A percentile compares a stretch with the other conserved stretches of the same genome.
phyloP scores from a whole-genome alignment of 2,888 invertebrate genomes.

The Lithophane leautieri region DNA sequence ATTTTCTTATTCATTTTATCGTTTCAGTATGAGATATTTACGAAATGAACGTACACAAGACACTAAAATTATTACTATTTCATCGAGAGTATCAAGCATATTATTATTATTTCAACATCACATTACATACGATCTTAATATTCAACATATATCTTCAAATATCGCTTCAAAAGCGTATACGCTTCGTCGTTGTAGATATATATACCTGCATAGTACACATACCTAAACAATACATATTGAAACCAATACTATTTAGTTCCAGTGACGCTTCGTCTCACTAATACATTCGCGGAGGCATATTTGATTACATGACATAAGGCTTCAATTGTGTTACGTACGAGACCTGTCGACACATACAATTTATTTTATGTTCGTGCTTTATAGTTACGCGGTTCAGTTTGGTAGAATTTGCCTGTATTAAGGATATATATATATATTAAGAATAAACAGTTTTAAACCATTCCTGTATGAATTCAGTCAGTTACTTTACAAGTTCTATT shows the following conservation, averaged over 20 bases:
- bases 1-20: not conserved
- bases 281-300: conserved; percentile 55
- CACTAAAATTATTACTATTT: not conserved
- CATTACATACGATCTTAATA: conserved; percentile 21
- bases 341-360: conserved; percentile 23
- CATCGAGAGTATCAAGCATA: not conserved
- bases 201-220: conserved; percentile 3
- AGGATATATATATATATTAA: too few species aligned
- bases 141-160: conserved; percentile 10
- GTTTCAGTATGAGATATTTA: not conserved
- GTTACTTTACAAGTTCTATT: not conserved
- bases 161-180: conserved; percentile 3
- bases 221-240: conserved; percentile 27
- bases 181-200: too few species aligned
- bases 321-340: conserved; percentile 49
- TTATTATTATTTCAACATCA: conserved; percentile 23
- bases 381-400: conserved; percentile 21
- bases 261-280: conserved; percentile 34
- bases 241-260: conserved; percentile 54
- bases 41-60: not conserved
- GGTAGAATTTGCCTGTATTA: conserved; percentile 12
- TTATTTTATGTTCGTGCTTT: conserved; percentile 38
- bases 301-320: conserved; percentile 59
- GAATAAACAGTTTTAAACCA: too few species aligned
- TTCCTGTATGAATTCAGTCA: not conserved